Evolutionary conservation across 2,888 invertebrate genomes (phyloP).

Genomic region (Plagodis pulveraria): DNA sequence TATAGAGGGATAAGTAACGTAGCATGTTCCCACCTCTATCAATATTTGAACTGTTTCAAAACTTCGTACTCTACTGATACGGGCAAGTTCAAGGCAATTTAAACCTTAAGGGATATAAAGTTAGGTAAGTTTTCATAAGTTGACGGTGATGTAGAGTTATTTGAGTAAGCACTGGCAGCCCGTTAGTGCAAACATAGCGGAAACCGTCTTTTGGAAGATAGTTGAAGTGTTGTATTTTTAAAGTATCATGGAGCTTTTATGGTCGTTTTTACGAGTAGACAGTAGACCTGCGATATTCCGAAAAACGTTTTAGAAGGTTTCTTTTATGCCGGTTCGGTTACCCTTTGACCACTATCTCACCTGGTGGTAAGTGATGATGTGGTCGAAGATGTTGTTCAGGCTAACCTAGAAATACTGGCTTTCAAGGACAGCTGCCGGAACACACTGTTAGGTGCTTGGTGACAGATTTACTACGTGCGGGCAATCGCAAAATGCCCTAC

Average conservation of each 20-base stretch:
- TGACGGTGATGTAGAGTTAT: slow-evolving; percentile 14
- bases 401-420: too few relatives aligned
- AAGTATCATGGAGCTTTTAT: neutral
- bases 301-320: too few relatives aligned
- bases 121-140: slow-evolving; percentile 15
- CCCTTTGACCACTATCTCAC: too few relatives aligned
- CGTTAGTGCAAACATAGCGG: slow-evolving; percentile 58
- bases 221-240: slow-evolving; percentile 6
- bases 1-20: slow-evolving; percentile 18
- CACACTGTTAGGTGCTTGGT: too few relatives aligned
- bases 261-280: too few relatives aligned
- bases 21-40: slow-evolving; percentile 39
- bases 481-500: too few relatives aligned
- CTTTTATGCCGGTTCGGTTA: too few relatives aligned
- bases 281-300: too few relatives aligned
- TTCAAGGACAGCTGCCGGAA: too few relatives aligned
- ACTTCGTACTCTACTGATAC: slow-evolving; percentile 36
- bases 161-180: slow-evolving; percentile 40
- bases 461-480: too few relatives aligned
- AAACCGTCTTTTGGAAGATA: slow-evolving; percentile 31
- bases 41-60: slow-evolving; percentile 58
- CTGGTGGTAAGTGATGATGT: too few relatives aligned
- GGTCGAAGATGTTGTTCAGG: too few relatives aligned
- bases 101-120: slow-evolving; percentile 14
- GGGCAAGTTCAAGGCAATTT: slow-evolving; percentile 13